Conservation (phyloP, 1,140 invertebrate species). For the Lutraria rhynchaena region DNA sequence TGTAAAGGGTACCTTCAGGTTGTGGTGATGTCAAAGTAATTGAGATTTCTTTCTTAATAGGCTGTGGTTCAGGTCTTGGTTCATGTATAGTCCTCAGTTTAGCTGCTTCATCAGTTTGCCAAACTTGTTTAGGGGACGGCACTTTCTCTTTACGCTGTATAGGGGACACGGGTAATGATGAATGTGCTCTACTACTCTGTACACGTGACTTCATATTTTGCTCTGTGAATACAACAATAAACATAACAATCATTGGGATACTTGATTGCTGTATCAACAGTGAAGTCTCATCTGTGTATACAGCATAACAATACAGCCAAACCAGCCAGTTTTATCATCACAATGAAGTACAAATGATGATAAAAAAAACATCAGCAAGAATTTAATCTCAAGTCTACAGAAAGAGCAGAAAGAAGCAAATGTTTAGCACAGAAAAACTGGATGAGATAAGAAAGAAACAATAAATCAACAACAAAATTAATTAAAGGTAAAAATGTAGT, state of each 20-base stretch:
- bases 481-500: no score
- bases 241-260: no score
- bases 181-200: slow-evolving; percentile 30
- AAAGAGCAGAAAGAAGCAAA: not conserved
- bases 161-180: slow-evolving; percentile 50
- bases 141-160: slow-evolving; percentile 1
- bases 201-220: slow-evolving; percentile 26
- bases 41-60: slow-evolving; percentile 47
- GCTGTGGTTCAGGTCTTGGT: not conserved
- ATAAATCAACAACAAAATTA: no score
- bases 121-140: slow-evolving; percentile 27
- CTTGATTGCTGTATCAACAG: no score
- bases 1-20: slow-evolving; percentile 49
- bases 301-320: no score
- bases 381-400: no score
- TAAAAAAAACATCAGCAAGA: no score
- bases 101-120: slow-evolving; percentile 16
- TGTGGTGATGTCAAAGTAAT: slow-evolving; percentile 42
- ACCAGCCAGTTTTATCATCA: no score
- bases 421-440: no score
- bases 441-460: no score
- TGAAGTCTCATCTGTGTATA: no score
- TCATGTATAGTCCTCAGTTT: not conserved
- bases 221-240: slow-evolving; percentile 11
- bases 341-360: no score